phyloP scores from a whole-genome alignment of 2,888 invertebrate species.

The Arenicola marina region DNA sequence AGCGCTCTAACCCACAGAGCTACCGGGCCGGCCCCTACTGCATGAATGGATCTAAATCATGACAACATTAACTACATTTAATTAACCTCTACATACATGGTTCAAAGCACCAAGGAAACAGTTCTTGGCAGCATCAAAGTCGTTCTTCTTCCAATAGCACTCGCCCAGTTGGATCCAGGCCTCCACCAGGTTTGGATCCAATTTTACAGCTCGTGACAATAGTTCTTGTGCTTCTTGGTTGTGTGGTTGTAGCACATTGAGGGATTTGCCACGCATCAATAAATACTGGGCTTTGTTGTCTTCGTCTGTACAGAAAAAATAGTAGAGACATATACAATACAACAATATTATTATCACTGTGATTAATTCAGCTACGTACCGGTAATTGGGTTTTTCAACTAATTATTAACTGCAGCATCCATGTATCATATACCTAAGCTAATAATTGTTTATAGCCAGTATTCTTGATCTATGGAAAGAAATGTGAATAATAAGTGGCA shows the following conservation, averaged over 20 bases:
- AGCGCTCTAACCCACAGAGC: no score
- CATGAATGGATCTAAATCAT: background rate
- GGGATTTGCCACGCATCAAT: slow-evolving; percentile 72
- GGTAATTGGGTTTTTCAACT: no score
- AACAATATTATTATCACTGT: no score
- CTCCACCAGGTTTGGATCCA: slow-evolving; percentile 77
- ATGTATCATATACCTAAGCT: no score
- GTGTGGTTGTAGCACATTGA: slow-evolving; percentile 74
- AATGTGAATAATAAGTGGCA: no score
- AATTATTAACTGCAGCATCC: no score
- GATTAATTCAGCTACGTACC: no score
- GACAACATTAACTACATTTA: background rate
- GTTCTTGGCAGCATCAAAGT: slow-evolving; percentile 77
- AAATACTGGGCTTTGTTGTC: slow-evolving; percentile 58
- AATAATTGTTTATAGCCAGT: no score
- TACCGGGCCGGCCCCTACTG: no score
- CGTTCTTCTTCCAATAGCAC: slow-evolving; percentile 85
- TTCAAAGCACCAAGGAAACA: slow-evolving; percentile 75
- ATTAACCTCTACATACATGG: slow-evolving; percentile 59
- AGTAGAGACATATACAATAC: background rate
- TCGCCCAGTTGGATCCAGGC: slow-evolving; percentile 91
- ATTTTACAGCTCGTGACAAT: slow-evolving; percentile 81
- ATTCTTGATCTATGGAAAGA: no score
- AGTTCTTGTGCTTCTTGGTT: slow-evolving; percentile 74
- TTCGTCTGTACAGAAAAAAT: background rate